A percentile compares a stretch with the other conserved stretches of the same genome.
phyloP scores from a whole-genome alignment of 2,797 vertebrate species.

The Melanogrammus aeglefinus region DNA sequence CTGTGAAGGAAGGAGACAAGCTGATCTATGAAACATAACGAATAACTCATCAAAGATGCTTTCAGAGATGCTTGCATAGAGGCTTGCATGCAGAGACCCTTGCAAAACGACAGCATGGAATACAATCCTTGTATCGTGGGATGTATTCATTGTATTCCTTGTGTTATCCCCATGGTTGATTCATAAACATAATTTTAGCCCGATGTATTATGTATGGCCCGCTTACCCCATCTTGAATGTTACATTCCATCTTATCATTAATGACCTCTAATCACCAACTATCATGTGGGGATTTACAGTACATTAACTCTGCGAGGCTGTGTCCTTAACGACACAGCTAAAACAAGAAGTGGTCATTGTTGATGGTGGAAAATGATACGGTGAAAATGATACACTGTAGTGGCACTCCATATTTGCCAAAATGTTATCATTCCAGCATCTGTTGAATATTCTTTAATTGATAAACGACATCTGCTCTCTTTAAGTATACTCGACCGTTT shows the following conservation, averaged over 20 bases:
- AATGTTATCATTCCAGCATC: neutral
- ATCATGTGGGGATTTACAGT: neutral
- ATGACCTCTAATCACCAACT: neutral
- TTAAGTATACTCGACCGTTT: neutral
- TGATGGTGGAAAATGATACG: neutral
- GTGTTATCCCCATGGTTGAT: too few relatives aligned
- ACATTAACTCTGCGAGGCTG: neutral
- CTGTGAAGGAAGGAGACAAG: neutral
- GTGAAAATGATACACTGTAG: neutral
- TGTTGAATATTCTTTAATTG: neutral
- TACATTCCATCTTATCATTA: neutral
- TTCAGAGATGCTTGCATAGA: too few relatives aligned
- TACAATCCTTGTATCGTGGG: neutral
- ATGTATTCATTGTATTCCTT: neutral
- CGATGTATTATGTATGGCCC: neutral
- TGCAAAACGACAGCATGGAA: neutral
- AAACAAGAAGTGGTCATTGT: neutral
- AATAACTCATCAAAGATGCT: neutral
- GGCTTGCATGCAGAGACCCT: neutral
- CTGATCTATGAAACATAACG: neutral
- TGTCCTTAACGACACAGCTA: neutral
- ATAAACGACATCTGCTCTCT: neutral
- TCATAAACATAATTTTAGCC: too few relatives aligned
- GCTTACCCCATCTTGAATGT: neutral
- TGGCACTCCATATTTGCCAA: neutral